These are phyloP conservation scores for Pelecanoides urinatrix DNA, from an alignment of 2,113 vertebrate genomes.

Conservation along the genomic window DNA sequence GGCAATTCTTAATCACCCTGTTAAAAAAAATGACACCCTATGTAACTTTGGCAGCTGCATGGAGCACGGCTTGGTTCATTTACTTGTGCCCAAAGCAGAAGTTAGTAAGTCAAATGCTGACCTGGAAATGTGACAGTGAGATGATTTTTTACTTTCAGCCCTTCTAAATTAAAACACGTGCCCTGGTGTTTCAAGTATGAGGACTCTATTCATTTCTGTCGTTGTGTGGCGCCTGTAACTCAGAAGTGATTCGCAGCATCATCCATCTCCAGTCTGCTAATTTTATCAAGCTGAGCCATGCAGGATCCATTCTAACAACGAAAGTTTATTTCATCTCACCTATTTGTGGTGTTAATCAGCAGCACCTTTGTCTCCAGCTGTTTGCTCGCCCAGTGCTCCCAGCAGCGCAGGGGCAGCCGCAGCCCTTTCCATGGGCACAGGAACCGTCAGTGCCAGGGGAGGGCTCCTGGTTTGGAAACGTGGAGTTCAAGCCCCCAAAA, in stretches of 20 bases:
- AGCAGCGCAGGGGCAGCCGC: background rate
- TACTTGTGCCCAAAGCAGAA: background rate
- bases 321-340: background rate
- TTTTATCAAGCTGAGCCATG: background rate
- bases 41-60: background rate
- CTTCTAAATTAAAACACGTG: slow-evolving; percentile 30
- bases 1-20: background rate
- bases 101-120: slow-evolving; percentile 7
- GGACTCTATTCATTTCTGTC: slow-evolving; percentile 8
- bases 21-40: background rate
- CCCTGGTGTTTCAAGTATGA: background rate
- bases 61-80: background rate
- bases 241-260: background rate
- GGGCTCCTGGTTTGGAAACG: rapidly evolving
- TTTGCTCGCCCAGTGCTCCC: background rate
- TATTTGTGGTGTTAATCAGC: background rate
- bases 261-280: slow-evolving; percentile 29
- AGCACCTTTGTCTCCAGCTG: background rate
- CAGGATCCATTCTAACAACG: background rate
- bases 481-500: background rate
- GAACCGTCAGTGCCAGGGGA: background rate
- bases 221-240: background rate
- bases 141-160: slow-evolving; percentile 6
- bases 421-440: background rate
- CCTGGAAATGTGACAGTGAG: background rate